Evolutionary conservation across 2,113 vertebrate genomes (phyloP).

Genomic region (Callospermophilus lateralis): DNA sequence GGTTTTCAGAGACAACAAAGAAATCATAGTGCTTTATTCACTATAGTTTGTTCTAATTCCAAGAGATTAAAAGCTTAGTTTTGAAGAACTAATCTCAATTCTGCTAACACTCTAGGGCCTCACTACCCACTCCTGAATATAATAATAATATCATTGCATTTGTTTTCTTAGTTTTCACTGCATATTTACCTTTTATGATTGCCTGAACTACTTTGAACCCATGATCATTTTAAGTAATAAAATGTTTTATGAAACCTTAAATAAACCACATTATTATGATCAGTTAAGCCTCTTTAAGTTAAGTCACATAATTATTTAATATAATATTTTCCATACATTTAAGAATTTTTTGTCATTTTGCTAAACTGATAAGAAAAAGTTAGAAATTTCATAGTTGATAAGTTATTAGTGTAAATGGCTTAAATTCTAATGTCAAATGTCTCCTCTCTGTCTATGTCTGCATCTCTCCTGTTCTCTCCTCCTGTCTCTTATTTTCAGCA

Average conservation of each 20-base stretch:
- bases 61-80: conserved; percentile 66
- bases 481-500: background rate
- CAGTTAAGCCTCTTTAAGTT: background rate
- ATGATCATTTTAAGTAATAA: conserved; percentile 63
- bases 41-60: conserved; percentile 58
- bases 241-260: conserved; percentile 16
- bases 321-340: background rate
- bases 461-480: background rate
- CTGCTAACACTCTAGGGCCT: conserved; percentile 9
- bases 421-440: background rate
- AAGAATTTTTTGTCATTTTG: background rate
- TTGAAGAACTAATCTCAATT: conserved; percentile 63
- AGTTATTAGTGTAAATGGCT: background rate
- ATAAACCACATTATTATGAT: background rate
- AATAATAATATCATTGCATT: background rate
- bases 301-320: background rate
- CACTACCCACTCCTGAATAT: background rate
- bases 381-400: background rate
- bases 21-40: background rate
- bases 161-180: conserved; percentile 63
- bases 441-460: background rate
- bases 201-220: background rate
- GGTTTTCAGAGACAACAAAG: conserved; percentile 18
- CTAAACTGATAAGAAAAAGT: background rate
- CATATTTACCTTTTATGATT: conserved; percentile 63